Percentiles rank a stretch among this genome's conserved stretches.
phyloP scores from a whole-genome alignment of 2,797 vertebrate genomes.

The Astyanax mexicanus region DNA sequence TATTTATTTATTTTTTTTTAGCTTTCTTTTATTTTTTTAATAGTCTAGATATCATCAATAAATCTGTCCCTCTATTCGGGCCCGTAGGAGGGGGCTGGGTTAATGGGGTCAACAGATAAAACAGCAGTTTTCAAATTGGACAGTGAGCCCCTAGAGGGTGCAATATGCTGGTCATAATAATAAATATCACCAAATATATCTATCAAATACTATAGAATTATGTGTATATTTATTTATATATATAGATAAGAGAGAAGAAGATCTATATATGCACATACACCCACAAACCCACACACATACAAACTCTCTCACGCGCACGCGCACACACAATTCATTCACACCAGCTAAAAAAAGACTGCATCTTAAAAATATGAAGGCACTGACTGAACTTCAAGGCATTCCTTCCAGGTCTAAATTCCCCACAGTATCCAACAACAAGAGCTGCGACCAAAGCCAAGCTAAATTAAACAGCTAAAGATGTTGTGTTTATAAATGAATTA shows the following conservation, averaged over 20 bases:
- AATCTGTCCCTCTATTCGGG: constrained; percentile 43
- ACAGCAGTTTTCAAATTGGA: constrained; percentile 57
- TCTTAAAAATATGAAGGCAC: constrained; percentile 84
- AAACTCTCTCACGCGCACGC: too few species aligned
- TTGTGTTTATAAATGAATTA: constrained; percentile 6
- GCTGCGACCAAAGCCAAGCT: not conserved
- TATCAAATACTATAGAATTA: not conserved
- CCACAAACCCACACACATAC: not conserved
- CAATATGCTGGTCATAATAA: constrained; percentile 44
- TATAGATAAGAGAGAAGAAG: too few species aligned
- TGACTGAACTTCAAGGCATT: constrained; percentile 82
- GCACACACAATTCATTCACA: too few species aligned
- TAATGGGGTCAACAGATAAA: constrained; percentile 29
- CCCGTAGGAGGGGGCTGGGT: constrained; percentile 27
- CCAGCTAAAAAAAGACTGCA: constrained; percentile 76
- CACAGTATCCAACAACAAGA: constrained; percentile 55
- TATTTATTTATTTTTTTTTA: constrained; percentile 25
- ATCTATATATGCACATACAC: not conserved
- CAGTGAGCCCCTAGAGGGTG: constrained; percentile 18
- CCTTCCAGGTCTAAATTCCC: constrained; percentile 67
- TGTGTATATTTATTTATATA: not conserved
- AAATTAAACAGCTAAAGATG: not conserved
- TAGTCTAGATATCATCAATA: constrained; percentile 31
- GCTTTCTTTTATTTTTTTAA: too few species aligned
- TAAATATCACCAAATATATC: constrained; percentile 42